Percentiles rank a stretch among this genome's conserved stretches.
Conservation (phyloP, 2,888 invertebrate genomes). For the Callimorpha dominula region DNA sequence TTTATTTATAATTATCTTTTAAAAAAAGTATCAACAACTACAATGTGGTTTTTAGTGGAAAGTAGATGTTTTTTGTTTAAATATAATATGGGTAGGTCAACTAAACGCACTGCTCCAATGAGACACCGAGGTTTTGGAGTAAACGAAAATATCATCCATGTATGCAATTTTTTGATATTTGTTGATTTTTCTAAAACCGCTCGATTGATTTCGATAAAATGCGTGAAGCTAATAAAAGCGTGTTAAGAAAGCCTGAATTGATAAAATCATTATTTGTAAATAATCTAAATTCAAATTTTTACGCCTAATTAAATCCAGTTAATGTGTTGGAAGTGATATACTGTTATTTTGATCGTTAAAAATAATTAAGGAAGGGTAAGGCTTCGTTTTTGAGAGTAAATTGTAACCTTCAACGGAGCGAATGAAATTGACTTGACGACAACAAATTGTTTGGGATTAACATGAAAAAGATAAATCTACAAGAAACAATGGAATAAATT, state of each 20-base stretch:
- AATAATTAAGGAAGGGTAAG: slow-evolving; percentile 4
- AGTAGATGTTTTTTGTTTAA: too few relatives aligned
- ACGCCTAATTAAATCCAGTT: slow-evolving; percentile 1
- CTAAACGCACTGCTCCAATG: too few relatives aligned
- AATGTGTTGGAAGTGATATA: slow-evolving; percentile 14
- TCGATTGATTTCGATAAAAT: too few relatives aligned
- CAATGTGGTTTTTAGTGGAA: too few relatives aligned
- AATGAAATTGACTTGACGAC: neutral
- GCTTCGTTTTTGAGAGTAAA: neutral
- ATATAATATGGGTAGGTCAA: too few relatives aligned
- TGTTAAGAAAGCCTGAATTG: neutral
- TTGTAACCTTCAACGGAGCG: neutral
- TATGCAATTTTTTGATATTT: too few relatives aligned
- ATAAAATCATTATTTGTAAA: neutral
- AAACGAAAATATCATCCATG: too few relatives aligned
- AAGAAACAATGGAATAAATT: neutral
- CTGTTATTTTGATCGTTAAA: slow-evolving; percentile 8
- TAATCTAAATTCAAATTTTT: neutral
- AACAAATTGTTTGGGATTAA: slow-evolving; percentile 2
- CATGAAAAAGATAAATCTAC: neutral
- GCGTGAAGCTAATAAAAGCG: too few relatives aligned
- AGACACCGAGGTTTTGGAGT: too few relatives aligned
- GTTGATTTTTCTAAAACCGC: too few relatives aligned
- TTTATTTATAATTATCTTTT: too few relatives aligned
- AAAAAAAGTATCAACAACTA: too few relatives aligned